Evolutionary conservation across 1,140 invertebrate species (phyloP).

Genomic region (Meloidogyne floridensis): DNA sequence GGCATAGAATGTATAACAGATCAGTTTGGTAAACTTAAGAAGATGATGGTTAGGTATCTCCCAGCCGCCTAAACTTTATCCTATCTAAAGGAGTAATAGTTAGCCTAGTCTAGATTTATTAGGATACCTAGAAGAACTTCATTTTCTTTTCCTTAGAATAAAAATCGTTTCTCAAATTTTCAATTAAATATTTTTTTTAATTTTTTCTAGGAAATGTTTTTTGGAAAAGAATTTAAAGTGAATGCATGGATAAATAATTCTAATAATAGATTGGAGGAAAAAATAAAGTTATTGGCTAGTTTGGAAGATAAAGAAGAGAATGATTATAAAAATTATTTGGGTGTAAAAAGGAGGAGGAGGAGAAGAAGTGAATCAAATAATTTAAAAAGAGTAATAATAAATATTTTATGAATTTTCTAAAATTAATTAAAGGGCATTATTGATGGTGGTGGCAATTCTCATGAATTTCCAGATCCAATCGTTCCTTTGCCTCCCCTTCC

Average conservation of each 20-base stretch:
- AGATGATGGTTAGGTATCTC: no score
- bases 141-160: no score
- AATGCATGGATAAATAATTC: background rate
- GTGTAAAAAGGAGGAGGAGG: background rate
- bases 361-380: background rate
- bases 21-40: no score
- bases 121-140: no score
- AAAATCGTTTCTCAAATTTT: no score
- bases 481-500: background rate
- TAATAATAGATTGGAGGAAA: background rate
- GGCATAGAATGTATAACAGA: no score
- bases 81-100: no score
- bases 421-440: background rate
- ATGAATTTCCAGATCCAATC: background rate
- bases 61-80: no score
- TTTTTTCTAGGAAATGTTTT: background rate
- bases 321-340: no score
- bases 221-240: background rate
- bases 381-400: background rate
- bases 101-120: no score
- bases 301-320: background rate
- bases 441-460: background rate
- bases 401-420: background rate
- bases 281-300: background rate
- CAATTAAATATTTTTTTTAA: no score